These are phyloP conservation scores for Andrena cerasifolii DNA, from an alignment of 1,140 invertebrate species.

Conservation along the genomic window DNA sequence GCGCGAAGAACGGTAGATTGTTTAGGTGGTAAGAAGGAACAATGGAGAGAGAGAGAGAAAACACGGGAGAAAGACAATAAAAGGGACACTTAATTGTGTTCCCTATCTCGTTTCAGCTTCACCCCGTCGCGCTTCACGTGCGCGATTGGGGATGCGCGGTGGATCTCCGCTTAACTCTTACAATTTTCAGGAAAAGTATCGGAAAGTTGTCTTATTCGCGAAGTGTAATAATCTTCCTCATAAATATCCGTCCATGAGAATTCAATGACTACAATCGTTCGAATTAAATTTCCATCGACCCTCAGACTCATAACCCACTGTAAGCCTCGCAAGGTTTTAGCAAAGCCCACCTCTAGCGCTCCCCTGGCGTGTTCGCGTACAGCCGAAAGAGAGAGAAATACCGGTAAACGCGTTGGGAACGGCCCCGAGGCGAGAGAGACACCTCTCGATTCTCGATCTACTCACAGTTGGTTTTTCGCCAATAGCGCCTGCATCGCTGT, in stretches of 20 bases:
- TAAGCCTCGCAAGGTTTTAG: too few relatives aligned
- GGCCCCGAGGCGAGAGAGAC: slow-evolving; percentile 8
- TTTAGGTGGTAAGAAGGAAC: neutral
- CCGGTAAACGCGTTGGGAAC: neutral
- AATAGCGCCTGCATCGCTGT: slow-evolving; percentile 78
- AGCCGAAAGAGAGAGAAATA: neutral
- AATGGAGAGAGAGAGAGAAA: neutral
- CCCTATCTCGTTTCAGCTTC: neutral
- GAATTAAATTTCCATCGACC: too few relatives aligned
- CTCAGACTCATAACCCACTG: too few relatives aligned
- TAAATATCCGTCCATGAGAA: too few relatives aligned
- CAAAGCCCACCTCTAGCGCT: too few relatives aligned
- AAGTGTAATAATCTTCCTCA: too few relatives aligned
- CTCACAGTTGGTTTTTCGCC: slow-evolving; percentile 75
- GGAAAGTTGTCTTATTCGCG: too few relatives aligned
- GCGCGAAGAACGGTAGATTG: neutral
- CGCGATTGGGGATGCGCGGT: neutral
- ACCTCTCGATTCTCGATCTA: slow-evolving; percentile 44
- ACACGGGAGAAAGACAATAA: slow-evolving; percentile 1
- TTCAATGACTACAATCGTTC: too few relatives aligned
- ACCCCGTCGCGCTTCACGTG: neutral
- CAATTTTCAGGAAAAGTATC: too few relatives aligned
- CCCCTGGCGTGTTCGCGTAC: too few relatives aligned
- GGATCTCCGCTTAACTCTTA: neutral
- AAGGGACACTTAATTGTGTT: neutral